These are phyloP conservation scores for Dicycla oo DNA, from an alignment of 2,888 invertebrate species.

Conservation along the genomic window DNA sequence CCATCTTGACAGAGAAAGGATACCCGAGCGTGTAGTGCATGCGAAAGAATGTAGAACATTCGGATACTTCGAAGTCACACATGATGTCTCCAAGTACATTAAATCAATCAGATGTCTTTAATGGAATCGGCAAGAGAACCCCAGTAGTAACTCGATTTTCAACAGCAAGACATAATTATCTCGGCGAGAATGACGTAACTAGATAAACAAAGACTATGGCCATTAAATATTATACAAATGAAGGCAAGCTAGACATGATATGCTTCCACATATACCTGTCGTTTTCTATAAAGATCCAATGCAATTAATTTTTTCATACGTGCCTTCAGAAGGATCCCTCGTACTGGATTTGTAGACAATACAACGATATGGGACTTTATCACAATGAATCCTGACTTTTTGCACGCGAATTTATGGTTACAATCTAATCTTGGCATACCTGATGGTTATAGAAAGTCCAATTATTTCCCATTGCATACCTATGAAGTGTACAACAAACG, in stretches of 20 bases:
- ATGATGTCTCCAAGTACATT: constrained; percentile 92
- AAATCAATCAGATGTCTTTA: constrained; percentile 91
- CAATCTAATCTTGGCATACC: constrained; percentile 97
- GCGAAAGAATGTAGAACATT: constrained; percentile 97
- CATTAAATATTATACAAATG: constrained; percentile 71
- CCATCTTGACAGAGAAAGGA: constrained; percentile 94
- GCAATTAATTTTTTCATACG: background rate
- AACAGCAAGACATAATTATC: constrained; percentile 91
- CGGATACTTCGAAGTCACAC: constrained; percentile 95
- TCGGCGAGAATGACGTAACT: constrained; percentile 90
- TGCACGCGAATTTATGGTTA: constrained; percentile 93
- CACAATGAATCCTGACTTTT: constrained; percentile 91
- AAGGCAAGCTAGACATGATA: constrained; percentile 71
- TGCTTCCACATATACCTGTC: constrained; percentile 89
- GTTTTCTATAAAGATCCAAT: constrained; percentile 63
- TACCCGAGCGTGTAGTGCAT: constrained; percentile 97
- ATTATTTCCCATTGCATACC: constrained; percentile 97
- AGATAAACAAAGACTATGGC: constrained; percentile 83
- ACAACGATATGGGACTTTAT: constrained; percentile 85
- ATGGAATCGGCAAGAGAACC: constrained; percentile 90
- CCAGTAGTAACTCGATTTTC: constrained; percentile 90
- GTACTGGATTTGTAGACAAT: constrained; percentile 19
- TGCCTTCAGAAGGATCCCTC: constrained; percentile 25
- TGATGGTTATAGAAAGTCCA: constrained; percentile 96
- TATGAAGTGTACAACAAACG: constrained; percentile 95